phyloP scores from a whole-genome alignment of 2,113 vertebrate species.

The Otus sunia region DNA sequence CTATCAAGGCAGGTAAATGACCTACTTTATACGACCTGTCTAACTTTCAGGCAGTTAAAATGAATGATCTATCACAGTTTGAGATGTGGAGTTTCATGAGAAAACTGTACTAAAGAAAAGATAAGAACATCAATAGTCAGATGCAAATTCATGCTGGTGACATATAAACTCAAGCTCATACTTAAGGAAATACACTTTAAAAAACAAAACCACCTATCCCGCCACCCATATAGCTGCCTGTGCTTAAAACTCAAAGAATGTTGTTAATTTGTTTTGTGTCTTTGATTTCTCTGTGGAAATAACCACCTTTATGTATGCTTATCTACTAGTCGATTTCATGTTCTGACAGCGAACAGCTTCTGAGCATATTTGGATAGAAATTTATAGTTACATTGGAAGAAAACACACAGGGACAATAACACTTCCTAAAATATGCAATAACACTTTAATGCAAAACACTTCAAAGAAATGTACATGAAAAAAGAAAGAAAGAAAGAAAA shows the following conservation, averaged over 20 bases:
- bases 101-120: neutral
- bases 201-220: neutral
- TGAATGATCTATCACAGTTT: neutral
- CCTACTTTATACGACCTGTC: neutral
- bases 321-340: slow-evolving; percentile 40
- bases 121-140: neutral
- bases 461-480: slow-evolving; percentile 44
- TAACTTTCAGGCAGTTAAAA: neutral
- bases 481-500: neutral
- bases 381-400: slow-evolving; percentile 45
- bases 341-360: slow-evolving; percentile 54
- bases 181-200: neutral
- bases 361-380: slow-evolving; percentile 39
- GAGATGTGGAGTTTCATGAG: neutral
- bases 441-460: slow-evolving; percentile 46
- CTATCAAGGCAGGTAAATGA: neutral
- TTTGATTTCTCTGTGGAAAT: slow-evolving; percentile 58
- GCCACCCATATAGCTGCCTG: slow-evolving; percentile 51
- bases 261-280: slow-evolving; percentile 36
- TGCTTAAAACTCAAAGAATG: slow-evolving; percentile 51
- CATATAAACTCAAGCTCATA: slow-evolving; percentile 1
- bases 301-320: slow-evolving; percentile 44
- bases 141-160: slow-evolving; percentile 2
- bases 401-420: slow-evolving; percentile 48
- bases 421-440: slow-evolving; percentile 30